Evolutionary conservation across 2,113 vertebrate species (phyloP), one percentile per base, ranked within the genome.

Genomic region (Apaloderma vittatum): DNA sequence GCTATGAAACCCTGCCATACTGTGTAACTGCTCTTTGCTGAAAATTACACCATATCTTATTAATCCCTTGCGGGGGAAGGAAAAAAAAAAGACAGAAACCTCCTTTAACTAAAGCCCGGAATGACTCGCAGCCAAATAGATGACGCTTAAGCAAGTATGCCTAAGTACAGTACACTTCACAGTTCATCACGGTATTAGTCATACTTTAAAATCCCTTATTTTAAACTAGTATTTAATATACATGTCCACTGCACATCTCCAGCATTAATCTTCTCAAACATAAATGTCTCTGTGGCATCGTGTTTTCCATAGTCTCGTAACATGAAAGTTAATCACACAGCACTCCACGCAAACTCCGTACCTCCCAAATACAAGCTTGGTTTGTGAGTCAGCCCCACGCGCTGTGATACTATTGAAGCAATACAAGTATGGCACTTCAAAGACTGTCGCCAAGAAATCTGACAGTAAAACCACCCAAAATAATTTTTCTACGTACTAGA

Each of bases 101-200:
- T 95, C 76, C 68, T 93, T 81, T 89, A 88, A 87, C 76, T 93
- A 87, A 78, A 94, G 86, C 48, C 79, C 82, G 91, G 45, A 65
- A 92, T 94, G 90, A 94, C 82, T 92, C 30, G 48, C 58, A 96
- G 94, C 88, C 94, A 94, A 86, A 84, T 2, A 65, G 62, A 84
- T 91, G 80, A 92, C 16, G 17, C 84, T 94, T 70, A 13, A 81
- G 40, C 80, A 94, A 93, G 86, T 52, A 11, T 87, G 90, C 85
- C 46, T 87, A 89, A 96, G 90, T 84, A 77, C 83, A 84, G 83
- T 84, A 58, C 94, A 70, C 91, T 66, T 91, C 72, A 77, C 85
- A 90, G 75, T 92, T 96, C 95, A 82, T 92, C 73, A 85, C 46
- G n/a, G 4, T 37, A 72, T 97, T 94, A 97, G 91, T 95, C 95